Evolutionary conservation across 64 coral and sea anemone species (phyloP).

Genomic region (Montipora sp.): DNA sequence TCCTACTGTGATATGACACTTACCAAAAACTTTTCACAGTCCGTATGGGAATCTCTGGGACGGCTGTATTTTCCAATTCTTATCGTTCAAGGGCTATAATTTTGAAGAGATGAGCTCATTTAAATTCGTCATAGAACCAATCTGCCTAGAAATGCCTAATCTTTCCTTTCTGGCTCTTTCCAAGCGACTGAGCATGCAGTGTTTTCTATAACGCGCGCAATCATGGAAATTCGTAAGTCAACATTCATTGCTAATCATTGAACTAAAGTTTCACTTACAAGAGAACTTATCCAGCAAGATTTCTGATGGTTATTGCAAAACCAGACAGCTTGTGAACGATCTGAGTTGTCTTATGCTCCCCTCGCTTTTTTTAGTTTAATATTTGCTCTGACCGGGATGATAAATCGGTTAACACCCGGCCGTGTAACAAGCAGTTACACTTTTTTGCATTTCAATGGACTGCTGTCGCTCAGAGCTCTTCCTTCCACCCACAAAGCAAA

Average conservation of each 20-base stretch:
- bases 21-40: no score
- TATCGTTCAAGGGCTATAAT: no score
- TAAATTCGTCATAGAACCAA: background rate
- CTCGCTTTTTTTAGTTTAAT: background rate
- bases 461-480: conserved; percentile 31
- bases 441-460: conserved; percentile 47
- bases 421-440: conserved; percentile 40
- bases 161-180: no score
- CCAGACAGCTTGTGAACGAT: background rate
- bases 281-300: background rate
- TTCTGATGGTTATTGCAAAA: background rate
- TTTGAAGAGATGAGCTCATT: background rate
- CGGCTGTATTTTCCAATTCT: no score
- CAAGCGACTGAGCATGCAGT: no score
- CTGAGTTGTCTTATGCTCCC: background rate
- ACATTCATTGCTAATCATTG: background rate
- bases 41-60: no score
- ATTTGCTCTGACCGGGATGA: conserved; percentile 16
- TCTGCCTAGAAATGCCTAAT: no score
- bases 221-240: background rate
- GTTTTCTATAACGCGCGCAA: background rate
- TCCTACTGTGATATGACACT: no score
- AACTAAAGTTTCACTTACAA: background rate
- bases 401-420: conserved; percentile 43
- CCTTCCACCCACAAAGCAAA: conserved; percentile 27